Evolutionary conservation across 1,140 invertebrate species (phyloP), one percentile per base, ranked within the genome.

Genomic region (Kradibia gibbosae): DNA sequence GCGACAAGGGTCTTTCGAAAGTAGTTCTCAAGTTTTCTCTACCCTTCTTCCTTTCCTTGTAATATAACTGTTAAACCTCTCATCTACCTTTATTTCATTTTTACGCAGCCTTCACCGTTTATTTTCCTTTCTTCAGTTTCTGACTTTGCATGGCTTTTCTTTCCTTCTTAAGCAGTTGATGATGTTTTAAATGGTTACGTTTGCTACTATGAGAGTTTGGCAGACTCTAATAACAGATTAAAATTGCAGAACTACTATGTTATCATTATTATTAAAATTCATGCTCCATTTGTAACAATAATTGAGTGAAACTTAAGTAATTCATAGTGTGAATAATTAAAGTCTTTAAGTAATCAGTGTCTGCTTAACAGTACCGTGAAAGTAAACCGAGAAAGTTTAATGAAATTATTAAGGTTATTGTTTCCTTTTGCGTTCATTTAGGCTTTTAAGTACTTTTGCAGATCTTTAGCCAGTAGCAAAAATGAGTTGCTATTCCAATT

Each of bases 361-460:
- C 22, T 17, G 50, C 28, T 31, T 60, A 60, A 22, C n/a, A 11
- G 4, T 22, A 0, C n/a, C n/a, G n/a, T n/a, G n/a, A n/a, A n/a
- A n/a, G 28, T 11, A 60, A 60, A 53, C n/a, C 15, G n/a, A 7
- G 22, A 13, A 28, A 77, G 45, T 57, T 50, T n/a, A 31, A 31
- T 15, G 20, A 55, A 70, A 80, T 70, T 73, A 73, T 73, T 45
- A 80, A 73, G 71, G 50, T 60, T 36, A 25, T 53, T 34, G 31
- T 25, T 31, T 39, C 57, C 22, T 42, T 60, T 60, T 60, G 13
- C 28, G 8, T 25, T 22, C 31, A 11, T 60, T 60, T 60, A 60
- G 25, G 50, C 50, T 53, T 53, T 53, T 53, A 53, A 53, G 50
- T 53, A 53, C 50, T 53, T 53, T 53, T 53, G 50, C 50, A 53